A percentile compares a stretch with the other conserved stretches of the same genome.
Conservation (phyloP, 2,113 vertebrate species). For the Phylloscopus trochiloides region DNA sequence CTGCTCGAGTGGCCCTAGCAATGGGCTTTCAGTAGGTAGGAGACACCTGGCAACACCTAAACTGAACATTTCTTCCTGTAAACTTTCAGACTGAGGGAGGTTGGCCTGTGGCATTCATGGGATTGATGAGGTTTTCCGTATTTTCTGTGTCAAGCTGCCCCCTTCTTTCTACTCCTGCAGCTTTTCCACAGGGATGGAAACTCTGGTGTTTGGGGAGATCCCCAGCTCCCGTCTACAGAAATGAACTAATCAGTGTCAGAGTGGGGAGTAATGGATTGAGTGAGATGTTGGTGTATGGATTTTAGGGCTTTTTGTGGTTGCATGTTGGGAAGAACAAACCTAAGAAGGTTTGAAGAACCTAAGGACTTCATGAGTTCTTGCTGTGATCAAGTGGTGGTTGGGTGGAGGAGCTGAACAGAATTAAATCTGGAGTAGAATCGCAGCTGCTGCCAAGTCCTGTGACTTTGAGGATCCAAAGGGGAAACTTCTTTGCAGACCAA, state of each 20-base stretch:
- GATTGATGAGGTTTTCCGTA: neutral
- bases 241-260: neutral
- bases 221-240: neutral
- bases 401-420: neutral
- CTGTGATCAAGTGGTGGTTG: neutral
- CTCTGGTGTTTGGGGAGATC: neutral
- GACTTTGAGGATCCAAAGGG: neutral
- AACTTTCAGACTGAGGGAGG: rapidly evolving
- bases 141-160: neutral
- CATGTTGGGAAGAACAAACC: neutral
- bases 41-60: neutral
- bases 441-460: neutral
- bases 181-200: neutral
- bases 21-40: neutral
- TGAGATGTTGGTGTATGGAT: neutral
- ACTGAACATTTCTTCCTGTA: neutral
- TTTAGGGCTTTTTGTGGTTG: neutral
- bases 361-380: neutral
- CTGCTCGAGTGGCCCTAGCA: neutral
- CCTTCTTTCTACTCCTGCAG: neutral
- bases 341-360: neutral
- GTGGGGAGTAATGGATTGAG: neutral
- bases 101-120: neutral
- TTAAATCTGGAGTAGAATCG: neutral
- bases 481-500: neutral